Conservation (phyloP, 2,888 invertebrate genomes). For the Leptopterna dolabrata region DNA sequence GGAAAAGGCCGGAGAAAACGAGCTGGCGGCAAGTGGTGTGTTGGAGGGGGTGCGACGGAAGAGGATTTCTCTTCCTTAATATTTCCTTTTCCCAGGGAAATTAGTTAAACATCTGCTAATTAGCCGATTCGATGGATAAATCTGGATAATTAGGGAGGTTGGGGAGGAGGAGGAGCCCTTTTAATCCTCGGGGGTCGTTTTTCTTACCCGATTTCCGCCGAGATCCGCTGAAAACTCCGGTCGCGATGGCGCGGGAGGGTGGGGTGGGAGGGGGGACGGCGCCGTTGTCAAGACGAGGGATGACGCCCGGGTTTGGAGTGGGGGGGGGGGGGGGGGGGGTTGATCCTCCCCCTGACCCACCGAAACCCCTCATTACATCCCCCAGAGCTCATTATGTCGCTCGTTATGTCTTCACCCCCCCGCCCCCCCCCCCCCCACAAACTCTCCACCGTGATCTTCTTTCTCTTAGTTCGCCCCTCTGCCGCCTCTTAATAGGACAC, state of each 20-base stretch:
- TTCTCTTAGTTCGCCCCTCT: not conserved
- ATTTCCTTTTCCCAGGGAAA: slow-evolving; percentile 48
- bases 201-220: not conserved
- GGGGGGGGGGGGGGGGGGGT: not conserved
- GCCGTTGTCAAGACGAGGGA: not conserved
- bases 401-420: not conserved
- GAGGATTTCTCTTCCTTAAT: slow-evolving; percentile 35
- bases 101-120: slow-evolving; percentile 56
- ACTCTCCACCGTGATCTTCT: not conserved
- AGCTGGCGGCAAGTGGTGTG: not conserved
- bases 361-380: not conserved
- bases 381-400: slow-evolving; percentile 10
- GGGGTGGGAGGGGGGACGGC: not conserved
- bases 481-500: slow-evolving; percentile 23
- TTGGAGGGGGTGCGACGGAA: not conserved
- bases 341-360: no score
- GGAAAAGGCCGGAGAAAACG: not conserved
- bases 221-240: not conserved
- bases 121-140: slow-evolving; percentile 47
- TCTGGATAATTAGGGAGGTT: slow-evolving; percentile 32
- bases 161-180: not conserved
- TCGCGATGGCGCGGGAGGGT: not conserved
- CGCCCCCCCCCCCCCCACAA: not conserved
- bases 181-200: not conserved
- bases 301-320: not conserved